These are phyloP conservation scores for Sinhomidia bicolor DNA, from an alignment of 2,888 invertebrate genomes.

Conservation along the genomic window DNA sequence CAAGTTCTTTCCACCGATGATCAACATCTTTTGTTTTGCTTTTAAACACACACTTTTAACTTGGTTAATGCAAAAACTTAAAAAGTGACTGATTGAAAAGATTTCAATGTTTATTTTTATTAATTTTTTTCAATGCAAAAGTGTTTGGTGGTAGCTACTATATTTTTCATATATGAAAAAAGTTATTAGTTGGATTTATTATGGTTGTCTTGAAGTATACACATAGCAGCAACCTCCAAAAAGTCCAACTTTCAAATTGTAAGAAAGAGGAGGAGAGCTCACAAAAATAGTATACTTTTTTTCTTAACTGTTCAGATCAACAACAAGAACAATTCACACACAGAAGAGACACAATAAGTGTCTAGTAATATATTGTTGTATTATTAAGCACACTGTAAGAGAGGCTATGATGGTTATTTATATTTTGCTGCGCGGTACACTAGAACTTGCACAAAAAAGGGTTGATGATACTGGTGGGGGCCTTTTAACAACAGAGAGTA, in stretches of 20 bases:
- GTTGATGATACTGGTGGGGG: constrained; percentile 37
- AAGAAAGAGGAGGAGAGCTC: constrained; percentile 11
- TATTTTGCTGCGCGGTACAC: constrained; percentile 40
- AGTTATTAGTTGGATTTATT: not conserved
- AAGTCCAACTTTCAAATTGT: constrained; percentile 16
- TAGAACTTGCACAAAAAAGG: constrained; percentile 52
- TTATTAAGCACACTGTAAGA: not conserved
- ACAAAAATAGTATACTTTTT: not conserved
- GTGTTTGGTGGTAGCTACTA: no score
- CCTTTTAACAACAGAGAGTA: constrained; percentile 48
- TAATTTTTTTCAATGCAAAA: not conserved
- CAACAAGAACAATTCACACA: not conserved
- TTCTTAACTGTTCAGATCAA: constrained; percentile 3
- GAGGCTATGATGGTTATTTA: constrained; percentile 43
- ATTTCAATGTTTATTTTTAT: constrained; percentile 10
- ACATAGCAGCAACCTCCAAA: not conserved
- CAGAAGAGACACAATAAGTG: no score
- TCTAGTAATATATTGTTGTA: no score
- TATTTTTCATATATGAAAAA: not conserved
- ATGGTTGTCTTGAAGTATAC: not conserved
- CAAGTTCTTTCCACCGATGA: no score
- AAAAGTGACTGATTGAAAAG: no score
- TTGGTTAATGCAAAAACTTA: no score
- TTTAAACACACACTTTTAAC: no score
- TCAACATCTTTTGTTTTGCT: not conserved